phyloP scores from a whole-genome alignment of 2,113 vertebrate genomes.

The Euleptes europaea region DNA sequence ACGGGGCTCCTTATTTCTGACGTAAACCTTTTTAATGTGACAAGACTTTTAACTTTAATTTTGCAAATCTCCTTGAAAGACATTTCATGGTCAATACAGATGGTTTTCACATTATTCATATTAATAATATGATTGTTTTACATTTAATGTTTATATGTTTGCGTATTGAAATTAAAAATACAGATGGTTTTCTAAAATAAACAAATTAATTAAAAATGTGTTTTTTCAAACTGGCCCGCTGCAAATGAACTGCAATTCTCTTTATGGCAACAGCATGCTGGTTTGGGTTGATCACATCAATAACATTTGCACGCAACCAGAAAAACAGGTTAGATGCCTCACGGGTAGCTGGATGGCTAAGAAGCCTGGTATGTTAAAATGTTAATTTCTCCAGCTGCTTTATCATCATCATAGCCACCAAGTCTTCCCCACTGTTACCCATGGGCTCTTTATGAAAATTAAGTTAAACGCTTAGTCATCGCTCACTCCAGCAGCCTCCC shows the following conservation, averaged over 20 bases:
- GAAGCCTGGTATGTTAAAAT: conserved; percentile 1
- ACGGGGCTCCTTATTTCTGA: too few species aligned
- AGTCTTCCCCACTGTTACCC: background rate
- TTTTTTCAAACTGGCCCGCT: too few species aligned
- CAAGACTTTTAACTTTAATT: too few species aligned
- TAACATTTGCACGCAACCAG: background rate
- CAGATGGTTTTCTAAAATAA: too few species aligned
- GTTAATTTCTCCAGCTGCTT: background rate
- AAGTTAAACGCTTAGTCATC: background rate
- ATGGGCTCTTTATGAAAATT: background rate
- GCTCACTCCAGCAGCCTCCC: background rate
- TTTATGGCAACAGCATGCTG: rapidly evolving
- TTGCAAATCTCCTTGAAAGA: too few species aligned
- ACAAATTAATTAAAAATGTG: too few species aligned
- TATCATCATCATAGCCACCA: background rate
- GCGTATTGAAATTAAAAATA: too few species aligned
- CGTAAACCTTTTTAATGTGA: too few species aligned
- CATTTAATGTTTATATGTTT: too few species aligned
- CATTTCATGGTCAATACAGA: too few species aligned
- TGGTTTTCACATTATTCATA: too few species aligned
- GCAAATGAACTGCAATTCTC: background rate
- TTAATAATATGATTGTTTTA: too few species aligned
- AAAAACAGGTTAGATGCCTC: conserved; percentile 28
- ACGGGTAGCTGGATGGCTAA: conserved; percentile 26
- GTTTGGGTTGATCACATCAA: background rate